Evolutionary conservation across 1,140 invertebrate genomes (phyloP).

Genomic region (Campodea augens): DNA sequence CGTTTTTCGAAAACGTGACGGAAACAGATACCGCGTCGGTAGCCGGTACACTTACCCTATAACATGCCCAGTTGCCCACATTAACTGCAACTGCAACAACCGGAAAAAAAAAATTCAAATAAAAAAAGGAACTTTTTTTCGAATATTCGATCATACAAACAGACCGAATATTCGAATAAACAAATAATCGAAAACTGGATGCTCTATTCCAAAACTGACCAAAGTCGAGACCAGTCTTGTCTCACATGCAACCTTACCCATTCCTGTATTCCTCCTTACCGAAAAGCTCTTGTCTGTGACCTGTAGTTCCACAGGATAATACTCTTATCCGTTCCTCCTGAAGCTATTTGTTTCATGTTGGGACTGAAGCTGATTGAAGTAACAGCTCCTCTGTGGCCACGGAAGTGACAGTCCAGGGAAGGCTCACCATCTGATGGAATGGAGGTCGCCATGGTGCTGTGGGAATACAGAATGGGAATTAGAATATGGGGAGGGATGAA

Average conservation of each 20-base stretch:
- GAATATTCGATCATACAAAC: background rate
- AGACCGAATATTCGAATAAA: background rate
- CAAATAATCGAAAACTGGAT: background rate
- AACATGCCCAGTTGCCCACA: too few relatives aligned
- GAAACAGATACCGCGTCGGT: too few relatives aligned
- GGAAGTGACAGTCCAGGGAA: slow-evolving; percentile 50
- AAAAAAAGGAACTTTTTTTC: background rate
- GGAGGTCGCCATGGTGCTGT: too few relatives aligned
- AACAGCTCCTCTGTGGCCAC: slow-evolving; percentile 51
- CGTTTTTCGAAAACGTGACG: too few relatives aligned
- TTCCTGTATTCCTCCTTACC: slow-evolving; percentile 16
- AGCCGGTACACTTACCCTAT: too few relatives aligned
- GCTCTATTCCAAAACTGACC: background rate
- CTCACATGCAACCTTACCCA: background rate
- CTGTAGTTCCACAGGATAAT: slow-evolving; percentile 63
- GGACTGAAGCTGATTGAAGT: slow-evolving; percentile 59
- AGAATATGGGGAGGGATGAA: too few relatives aligned
- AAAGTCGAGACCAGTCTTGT: background rate
- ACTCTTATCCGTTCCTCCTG: slow-evolving; percentile 51
- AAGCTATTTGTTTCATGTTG: slow-evolving; percentile 49
- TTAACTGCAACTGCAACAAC: background rate
- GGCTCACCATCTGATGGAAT: slow-evolving; percentile 28
- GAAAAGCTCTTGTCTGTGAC: slow-evolving; percentile 28
- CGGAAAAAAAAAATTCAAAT: background rate
- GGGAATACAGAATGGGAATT: too few relatives aligned